phyloP scores from a whole-genome alignment of 2,797 vertebrate genomes.

The Gila robusta region DNA sequence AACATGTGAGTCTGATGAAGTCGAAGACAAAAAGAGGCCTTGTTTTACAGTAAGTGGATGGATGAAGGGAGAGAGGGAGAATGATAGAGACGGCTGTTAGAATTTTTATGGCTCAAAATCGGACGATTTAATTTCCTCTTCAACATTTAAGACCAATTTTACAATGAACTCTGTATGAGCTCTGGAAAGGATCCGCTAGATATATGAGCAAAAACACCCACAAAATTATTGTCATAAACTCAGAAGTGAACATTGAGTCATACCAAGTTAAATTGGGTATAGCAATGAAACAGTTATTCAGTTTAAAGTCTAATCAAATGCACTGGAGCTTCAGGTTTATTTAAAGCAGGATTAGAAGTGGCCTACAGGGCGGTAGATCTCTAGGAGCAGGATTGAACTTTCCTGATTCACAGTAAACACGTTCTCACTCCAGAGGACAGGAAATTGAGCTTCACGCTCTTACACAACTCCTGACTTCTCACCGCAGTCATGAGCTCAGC shows the following conservation, averaged over 20 bases:
- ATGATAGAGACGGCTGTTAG: constrained; percentile 28
- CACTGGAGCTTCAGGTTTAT: background rate
- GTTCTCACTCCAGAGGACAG: constrained; percentile 6
- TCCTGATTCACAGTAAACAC: constrained; percentile 16
- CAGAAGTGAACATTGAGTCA: constrained; percentile 9
- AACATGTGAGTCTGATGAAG: constrained; percentile 85
- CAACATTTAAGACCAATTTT: constrained; percentile 54
- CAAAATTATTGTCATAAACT: constrained; percentile 10
- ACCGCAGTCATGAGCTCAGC: constrained; percentile 56
- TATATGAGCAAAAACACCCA: constrained; percentile 18
- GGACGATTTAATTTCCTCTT: constrained; percentile 61
- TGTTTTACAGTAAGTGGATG: constrained; percentile 73
- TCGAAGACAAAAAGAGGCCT: constrained; percentile 79
- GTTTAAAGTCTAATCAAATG: background rate
- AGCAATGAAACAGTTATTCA: constrained; percentile 5
- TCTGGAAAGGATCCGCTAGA: background rate
- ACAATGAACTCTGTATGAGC: constrained; percentile 36
- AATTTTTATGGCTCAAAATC: constrained; percentile 33
- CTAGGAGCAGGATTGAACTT: background rate
- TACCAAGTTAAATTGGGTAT: background rate
- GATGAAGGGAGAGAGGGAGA: constrained; percentile 55
- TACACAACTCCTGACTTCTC: constrained; percentile 52
- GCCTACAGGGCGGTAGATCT: background rate
- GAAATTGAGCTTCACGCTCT: constrained; percentile 11
- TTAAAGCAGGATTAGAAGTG: constrained; percentile 14